Percentiles rank a stretch among this genome's conserved stretches.
Evolutionary conservation across 1,140 invertebrate species (phyloP).

Genomic region (Papilio polytes): DNA sequence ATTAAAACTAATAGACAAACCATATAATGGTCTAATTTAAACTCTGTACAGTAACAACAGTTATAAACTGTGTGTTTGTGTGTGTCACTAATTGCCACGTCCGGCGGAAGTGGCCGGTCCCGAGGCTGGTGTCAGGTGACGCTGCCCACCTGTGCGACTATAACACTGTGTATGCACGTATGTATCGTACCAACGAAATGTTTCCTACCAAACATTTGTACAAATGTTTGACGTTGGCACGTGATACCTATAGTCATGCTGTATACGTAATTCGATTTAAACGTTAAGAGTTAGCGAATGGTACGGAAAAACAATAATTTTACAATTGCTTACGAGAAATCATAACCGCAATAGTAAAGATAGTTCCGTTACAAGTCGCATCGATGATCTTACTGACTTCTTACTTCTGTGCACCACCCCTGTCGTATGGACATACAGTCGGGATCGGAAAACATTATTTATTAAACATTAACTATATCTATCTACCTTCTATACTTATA

Average conservation of each 20-base stretch:
- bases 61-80: constrained; percentile 50
- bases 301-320: background rate
- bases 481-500: too few species aligned
- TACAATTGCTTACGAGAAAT: constrained; percentile 16
- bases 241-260: background rate
- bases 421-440: background rate
- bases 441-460: too few species aligned
- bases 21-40: constrained; percentile 6
- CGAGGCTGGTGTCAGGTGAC: constrained; percentile 77
- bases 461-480: too few species aligned
- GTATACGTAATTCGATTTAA: background rate
- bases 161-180: constrained; percentile 22
- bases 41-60: constrained; percentile 19
- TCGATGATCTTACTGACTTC: background rate
- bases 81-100: constrained; percentile 78
- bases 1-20: constrained; percentile 23
- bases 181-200: constrained; percentile 42
- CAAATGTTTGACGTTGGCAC: constrained; percentile 1
- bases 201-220: constrained; percentile 42
- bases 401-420: background rate
- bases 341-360: constrained; percentile 2
- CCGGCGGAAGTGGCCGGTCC: constrained; percentile 80
- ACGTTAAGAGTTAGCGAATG: background rate
- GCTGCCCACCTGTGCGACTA: constrained; percentile 65
- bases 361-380: background rate